Evolutionary conservation across 2,797 vertebrate genomes (phyloP).

Genomic region (Diglossa cyanea): DNA sequence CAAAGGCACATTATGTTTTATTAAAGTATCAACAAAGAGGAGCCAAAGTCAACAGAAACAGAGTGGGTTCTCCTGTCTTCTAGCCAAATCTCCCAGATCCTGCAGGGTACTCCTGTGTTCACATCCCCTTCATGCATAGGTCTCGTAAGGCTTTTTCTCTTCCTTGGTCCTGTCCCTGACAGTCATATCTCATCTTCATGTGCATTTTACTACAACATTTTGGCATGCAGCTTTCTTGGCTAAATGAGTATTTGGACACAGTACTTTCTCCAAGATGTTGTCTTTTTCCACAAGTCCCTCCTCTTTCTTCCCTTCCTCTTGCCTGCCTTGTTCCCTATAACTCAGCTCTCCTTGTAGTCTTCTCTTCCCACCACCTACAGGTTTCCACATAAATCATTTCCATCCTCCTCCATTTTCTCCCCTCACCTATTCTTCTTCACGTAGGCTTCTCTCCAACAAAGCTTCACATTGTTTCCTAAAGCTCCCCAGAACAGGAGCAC

Average conservation of each 20-base stretch:
- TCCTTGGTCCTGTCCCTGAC: neutral
- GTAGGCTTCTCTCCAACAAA: neutral
- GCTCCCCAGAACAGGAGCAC: neutral
- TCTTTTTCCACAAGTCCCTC: neutral
- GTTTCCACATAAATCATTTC: neutral
- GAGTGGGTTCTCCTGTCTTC: slow-evolving; percentile 11
- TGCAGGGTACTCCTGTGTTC: neutral
- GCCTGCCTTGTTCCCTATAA: neutral
- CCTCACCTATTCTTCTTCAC: neutral
- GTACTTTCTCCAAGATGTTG: neutral
- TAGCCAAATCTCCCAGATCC: neutral
- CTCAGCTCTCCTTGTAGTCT: neutral
- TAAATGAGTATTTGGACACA: neutral
- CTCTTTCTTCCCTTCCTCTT: neutral
- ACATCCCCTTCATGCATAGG: neutral
- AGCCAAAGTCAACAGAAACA: slow-evolving; percentile 54
- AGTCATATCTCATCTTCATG: neutral
- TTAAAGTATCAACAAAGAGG: slow-evolving; percentile 54
- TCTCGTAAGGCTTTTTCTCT: neutral
- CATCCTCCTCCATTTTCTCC: neutral
- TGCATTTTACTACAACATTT: neutral
- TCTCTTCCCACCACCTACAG: neutral
- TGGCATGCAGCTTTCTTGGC: neutral
- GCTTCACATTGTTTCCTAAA: neutral
- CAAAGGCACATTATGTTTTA: slow-evolving; percentile 57